A percentile compares a stretch with the other conserved stretches of the same genome.
phyloP scores from a whole-genome alignment of 1,140 invertebrate species.

The Bombus affinis region DNA sequence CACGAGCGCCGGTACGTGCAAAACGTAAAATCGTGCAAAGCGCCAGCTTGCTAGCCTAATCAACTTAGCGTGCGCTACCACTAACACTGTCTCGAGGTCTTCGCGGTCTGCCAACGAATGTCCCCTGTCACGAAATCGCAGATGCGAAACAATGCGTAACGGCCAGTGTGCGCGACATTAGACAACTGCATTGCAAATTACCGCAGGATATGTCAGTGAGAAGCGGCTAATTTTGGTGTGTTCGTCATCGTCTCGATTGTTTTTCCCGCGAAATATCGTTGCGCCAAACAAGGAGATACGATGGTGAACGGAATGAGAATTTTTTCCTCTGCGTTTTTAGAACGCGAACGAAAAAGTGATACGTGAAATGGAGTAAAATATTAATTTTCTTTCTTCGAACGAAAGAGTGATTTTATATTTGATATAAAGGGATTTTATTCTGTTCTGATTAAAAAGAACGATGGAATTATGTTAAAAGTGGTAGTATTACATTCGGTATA shows the following conservation, averaged over 20 bases:
- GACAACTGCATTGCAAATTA: constrained; percentile 44
- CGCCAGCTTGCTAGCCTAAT: constrained; percentile 22
- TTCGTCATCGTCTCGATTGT: constrained; percentile 6
- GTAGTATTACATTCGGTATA: neutral
- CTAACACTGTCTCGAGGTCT: constrained; percentile 27
- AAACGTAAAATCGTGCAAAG: constrained; percentile 29
- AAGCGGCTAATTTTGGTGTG: constrained; percentile 20
- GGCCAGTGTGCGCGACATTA: constrained; percentile 10
- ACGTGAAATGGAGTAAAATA: neutral
- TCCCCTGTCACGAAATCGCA: constrained; percentile 35
- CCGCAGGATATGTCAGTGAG: neutral
- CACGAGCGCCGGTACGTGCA: neutral
- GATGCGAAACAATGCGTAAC: constrained; percentile 47
- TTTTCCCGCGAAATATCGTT: neutral
- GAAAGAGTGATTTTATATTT: neutral
- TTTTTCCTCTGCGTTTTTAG: neutral
- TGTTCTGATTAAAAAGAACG: neutral
- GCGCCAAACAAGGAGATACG: neutral
- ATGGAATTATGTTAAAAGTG: neutral
- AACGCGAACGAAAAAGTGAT: neutral
- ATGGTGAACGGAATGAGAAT: too few species aligned
- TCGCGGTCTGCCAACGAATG: constrained; percentile 40
- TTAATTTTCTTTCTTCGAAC: neutral
- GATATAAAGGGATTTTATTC: neutral
- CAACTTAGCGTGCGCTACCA: constrained; percentile 12